Percentiles rank a stretch among this genome's conserved stretches.
phyloP scores from a whole-genome alignment of 2,888 invertebrate species.

The Trichopria drosophilae region DNA sequence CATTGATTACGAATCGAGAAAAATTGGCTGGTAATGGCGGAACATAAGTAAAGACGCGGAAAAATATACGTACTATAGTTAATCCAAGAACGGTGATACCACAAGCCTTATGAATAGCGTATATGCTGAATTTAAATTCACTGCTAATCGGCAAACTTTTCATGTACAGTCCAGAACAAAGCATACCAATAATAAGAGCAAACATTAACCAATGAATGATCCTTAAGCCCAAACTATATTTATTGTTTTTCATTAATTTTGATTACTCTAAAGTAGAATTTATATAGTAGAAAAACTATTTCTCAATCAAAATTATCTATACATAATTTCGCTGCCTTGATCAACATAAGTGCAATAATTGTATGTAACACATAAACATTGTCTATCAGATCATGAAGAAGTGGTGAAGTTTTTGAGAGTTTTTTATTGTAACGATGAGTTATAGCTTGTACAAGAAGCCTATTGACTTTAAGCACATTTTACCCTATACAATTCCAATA shows the following conservation, averaged over 20 bases:
- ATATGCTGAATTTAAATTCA: constrained; percentile 19
- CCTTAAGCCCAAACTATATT: constrained; percentile 19
- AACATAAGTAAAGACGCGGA: constrained; percentile 21
- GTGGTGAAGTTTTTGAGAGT: too few relatives aligned
- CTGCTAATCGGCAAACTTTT: constrained; percentile 19
- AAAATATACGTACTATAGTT: constrained; percentile 18
- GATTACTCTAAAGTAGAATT: constrained; percentile 20
- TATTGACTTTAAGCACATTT: constrained; percentile 18
- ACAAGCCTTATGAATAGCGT: constrained; percentile 20
- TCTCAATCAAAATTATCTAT: constrained; percentile 18
- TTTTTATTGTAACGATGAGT: too few relatives aligned
- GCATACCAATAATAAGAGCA: constrained; percentile 19
- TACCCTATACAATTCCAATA: constrained; percentile 17
- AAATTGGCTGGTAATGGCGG: constrained; percentile 18
- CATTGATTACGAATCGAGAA: constrained; percentile 19
- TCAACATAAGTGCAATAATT: too few relatives aligned
- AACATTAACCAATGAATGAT: constrained; percentile 19
- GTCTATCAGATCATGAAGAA: too few relatives aligned
- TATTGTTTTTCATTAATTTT: constrained; percentile 20
- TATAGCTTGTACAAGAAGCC: constrained; percentile 15
- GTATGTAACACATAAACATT: too few relatives aligned
- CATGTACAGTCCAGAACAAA: constrained; percentile 20
- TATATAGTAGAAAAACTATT: constrained; percentile 22
- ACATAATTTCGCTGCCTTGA: too few relatives aligned
- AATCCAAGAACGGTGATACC: constrained; percentile 19